Percentiles rank a stretch among this genome's conserved stretches.
Evolutionary conservation across 2,888 invertebrate genomes (phyloP).

Genomic region (Leptarthrus brevirostris): DNA sequence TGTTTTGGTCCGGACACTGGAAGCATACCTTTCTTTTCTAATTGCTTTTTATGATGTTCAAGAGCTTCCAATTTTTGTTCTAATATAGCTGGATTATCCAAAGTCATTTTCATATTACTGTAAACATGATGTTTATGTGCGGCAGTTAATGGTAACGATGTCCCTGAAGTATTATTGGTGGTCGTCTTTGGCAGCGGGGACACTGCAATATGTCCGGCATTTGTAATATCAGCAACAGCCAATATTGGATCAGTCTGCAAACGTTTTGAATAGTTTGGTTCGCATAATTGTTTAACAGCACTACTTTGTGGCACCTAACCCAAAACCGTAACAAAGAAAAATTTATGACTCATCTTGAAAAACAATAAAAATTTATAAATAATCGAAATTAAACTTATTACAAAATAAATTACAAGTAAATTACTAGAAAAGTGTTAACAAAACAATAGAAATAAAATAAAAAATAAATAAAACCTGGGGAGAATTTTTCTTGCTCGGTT

Average conservation of each 20-base stretch:
- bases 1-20: constrained; percentile 44
- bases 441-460: no score
- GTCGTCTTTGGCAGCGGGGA: no score
- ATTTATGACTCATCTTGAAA: neutral
- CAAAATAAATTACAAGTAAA: neutral
- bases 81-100: constrained; percentile 64
- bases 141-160: no score
- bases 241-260: neutral
- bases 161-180: no score
- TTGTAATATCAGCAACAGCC: neutral
- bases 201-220: no score
- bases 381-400: no score
- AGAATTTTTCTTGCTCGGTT: constrained; percentile 75
- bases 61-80: constrained; percentile 65
- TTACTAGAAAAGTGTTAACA: neutral
- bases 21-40: constrained; percentile 62
- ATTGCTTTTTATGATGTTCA: constrained; percentile 66
- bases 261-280: constrained; percentile 81
- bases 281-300: constrained; percentile 75
- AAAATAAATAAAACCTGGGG: constrained; percentile 66
- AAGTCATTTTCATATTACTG: constrained; percentile 60
- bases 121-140: constrained; percentile 49
- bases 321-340: constrained; percentile 66
- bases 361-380: no score
- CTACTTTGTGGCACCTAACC: constrained; percentile 79